Conservation (phyloP, 2,797 vertebrate species). For the Poecilia picta region DNA sequence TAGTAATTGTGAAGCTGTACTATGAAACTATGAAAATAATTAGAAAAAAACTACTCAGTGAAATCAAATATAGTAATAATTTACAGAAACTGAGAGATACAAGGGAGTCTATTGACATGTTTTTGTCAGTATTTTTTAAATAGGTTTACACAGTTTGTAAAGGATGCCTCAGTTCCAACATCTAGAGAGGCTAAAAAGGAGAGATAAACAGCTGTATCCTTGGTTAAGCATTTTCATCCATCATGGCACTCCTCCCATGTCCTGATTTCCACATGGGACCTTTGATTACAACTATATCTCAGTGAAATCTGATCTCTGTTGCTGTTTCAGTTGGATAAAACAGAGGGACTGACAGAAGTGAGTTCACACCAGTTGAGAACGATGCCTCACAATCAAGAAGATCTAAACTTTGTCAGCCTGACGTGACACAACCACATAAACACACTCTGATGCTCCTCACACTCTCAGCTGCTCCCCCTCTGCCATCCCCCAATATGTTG, state of each 20-base stretch:
- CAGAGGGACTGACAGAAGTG: background rate
- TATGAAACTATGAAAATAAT: background rate
- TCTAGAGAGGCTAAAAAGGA: background rate
- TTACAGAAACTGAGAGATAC: background rate
- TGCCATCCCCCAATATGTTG: constrained; percentile 26
- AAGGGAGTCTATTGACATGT: background rate
- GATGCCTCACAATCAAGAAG: background rate
- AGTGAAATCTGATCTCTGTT: background rate
- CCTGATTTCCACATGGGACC: background rate
- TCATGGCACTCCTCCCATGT: background rate
- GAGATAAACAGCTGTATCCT: background rate
- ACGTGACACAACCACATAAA: constrained; percentile 12
- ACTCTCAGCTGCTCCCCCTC: background rate
- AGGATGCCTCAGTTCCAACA: background rate
- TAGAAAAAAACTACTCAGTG: background rate
- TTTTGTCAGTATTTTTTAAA: background rate
- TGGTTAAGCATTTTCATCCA: background rate
- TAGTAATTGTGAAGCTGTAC: background rate
- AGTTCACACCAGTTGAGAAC: background rate
- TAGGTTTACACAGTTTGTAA: background rate
- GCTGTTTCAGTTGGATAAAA: background rate
- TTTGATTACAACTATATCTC: background rate
- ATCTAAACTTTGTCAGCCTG: background rate
- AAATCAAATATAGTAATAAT: background rate
- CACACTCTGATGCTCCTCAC: constrained; percentile 10